These are phyloP conservation scores for Eumacrocentrus americanus DNA, from an alignment of 2,888 invertebrate species.

Conservation along the genomic window DNA sequence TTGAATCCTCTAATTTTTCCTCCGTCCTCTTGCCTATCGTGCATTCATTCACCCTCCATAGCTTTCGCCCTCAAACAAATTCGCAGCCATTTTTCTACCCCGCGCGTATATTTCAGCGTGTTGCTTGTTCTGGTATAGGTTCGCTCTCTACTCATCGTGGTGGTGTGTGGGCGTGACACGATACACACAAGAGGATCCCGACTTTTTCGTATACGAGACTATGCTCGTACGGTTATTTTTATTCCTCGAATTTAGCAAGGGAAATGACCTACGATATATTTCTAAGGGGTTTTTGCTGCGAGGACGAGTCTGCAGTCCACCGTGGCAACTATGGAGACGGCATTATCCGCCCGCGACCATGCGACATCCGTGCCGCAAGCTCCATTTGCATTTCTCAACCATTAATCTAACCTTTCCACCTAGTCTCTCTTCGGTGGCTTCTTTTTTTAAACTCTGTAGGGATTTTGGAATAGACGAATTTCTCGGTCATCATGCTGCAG, in stretches of 20 bases:
- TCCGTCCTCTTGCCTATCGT: no score
- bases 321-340: slow-evolving; percentile 23
- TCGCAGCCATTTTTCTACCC: slow-evolving; percentile 51
- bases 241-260: slow-evolving; percentile 56
- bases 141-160: slow-evolving; percentile 8
- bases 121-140: slow-evolving; percentile 36
- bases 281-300: slow-evolving; percentile 53
- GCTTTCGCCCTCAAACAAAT: slow-evolving; percentile 44
- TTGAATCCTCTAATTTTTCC: slow-evolving; percentile 10
- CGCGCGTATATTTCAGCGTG: slow-evolving; percentile 13
- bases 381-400: slow-evolving; percentile 59
- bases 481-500: slow-evolving; percentile 12
- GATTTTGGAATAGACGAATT: slow-evolving; percentile 18
- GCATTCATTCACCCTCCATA: slow-evolving; percentile 21
- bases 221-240: slow-evolving; percentile 36
- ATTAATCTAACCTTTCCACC: slow-evolving; percentile 57
- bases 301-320: slow-evolving; percentile 32
- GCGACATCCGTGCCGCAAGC: slow-evolving; percentile 20
- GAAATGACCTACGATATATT: slow-evolving; percentile 60
- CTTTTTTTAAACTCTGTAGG: slow-evolving; percentile 4
- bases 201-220: slow-evolving; percentile 23
- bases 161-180: slow-evolving; percentile 22
- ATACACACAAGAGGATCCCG: slow-evolving; percentile 12
- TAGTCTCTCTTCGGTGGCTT: slow-evolving; percentile 28
- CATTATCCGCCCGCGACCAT: slow-evolving; percentile 19